Conservation (phyloP, 2,888 invertebrate genomes). For the Blera fallax region DNA sequence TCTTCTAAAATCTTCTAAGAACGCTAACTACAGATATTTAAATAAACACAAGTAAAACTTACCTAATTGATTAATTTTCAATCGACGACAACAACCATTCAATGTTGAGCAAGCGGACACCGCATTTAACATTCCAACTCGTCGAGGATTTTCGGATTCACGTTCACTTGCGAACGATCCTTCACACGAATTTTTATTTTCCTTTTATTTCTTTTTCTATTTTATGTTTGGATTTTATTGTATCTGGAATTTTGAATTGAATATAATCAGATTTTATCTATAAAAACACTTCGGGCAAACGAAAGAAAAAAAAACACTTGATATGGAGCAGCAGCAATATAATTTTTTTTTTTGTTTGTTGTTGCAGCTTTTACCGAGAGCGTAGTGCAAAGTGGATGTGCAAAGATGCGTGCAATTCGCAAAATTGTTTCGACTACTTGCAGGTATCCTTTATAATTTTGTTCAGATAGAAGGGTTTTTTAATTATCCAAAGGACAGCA, state of each 20-base stretch:
- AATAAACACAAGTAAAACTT: constrained; percentile 29
- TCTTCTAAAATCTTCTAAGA: background rate
- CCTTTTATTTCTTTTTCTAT: background rate
- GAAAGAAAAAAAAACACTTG: constrained; percentile 40
- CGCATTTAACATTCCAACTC: constrained; percentile 82
- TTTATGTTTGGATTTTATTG: constrained; percentile 26
- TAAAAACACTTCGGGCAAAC: constrained; percentile 23
- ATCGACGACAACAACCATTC: constrained; percentile 77
- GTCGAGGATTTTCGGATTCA: constrained; percentile 73
- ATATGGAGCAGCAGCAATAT: constrained; percentile 16
- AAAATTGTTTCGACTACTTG: constrained; percentile 3
- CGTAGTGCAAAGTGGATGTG: constrained; percentile 17
- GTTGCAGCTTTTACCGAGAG: constrained; percentile 23
- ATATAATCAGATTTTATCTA: constrained; percentile 14
- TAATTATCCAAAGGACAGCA: constrained; percentile 31
- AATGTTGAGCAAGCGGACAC: constrained; percentile 80
- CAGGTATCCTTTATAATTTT: background rate
- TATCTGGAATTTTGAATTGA: constrained; percentile 54
- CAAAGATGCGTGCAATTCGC: constrained; percentile 35
- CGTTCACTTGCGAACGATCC: constrained; percentile 70
- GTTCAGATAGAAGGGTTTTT: background rate
- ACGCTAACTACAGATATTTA: background rate
- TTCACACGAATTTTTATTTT: constrained; percentile 18
- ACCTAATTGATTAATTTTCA: constrained; percentile 68
- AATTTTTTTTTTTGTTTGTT: constrained; percentile 27